phyloP scores from a whole-genome alignment of 1,140 invertebrate genomes.

The Drosophila funebris region DNA sequence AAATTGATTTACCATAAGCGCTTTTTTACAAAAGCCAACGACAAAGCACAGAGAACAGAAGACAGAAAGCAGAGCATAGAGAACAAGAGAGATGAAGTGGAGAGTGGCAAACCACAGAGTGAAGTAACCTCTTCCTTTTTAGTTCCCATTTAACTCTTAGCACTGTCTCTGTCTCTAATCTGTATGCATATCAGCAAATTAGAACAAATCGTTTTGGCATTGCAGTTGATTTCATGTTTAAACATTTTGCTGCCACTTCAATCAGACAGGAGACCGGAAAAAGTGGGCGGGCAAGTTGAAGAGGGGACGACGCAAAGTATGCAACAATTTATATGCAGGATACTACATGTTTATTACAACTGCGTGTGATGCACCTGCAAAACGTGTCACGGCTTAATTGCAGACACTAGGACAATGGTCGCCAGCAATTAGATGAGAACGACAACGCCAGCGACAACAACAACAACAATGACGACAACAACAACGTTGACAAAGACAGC shows the following conservation, averaged over 20 bases:
- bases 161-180: constrained; percentile 39
- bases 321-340: constrained; percentile 58
- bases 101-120: constrained; percentile 26
- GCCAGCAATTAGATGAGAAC: constrained; percentile 65
- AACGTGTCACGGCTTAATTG: constrained; percentile 72
- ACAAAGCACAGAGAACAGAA: background rate
- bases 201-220: constrained; percentile 62
- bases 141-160: constrained; percentile 13
- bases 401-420: constrained; percentile 42
- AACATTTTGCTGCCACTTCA: constrained; percentile 45
- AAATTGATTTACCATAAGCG: constrained; percentile 80
- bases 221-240: constrained; percentile 66
- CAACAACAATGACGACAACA: constrained; percentile 3
- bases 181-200: constrained; percentile 75
- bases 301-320: constrained; percentile 7
- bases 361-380: constrained; percentile 44
- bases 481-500: constrained; percentile 26
- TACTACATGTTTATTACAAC: constrained; percentile 58
- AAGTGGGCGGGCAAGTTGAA: too few species aligned
- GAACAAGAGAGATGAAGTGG: constrained; percentile 6
- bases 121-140: constrained; percentile 8
- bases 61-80: background rate
- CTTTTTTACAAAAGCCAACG: constrained; percentile 15
- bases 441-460: constrained; percentile 11
- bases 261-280: constrained; percentile 7